phyloP scores from a whole-genome alignment of 2,113 vertebrate species.

The Oryzias woworae region DNA sequence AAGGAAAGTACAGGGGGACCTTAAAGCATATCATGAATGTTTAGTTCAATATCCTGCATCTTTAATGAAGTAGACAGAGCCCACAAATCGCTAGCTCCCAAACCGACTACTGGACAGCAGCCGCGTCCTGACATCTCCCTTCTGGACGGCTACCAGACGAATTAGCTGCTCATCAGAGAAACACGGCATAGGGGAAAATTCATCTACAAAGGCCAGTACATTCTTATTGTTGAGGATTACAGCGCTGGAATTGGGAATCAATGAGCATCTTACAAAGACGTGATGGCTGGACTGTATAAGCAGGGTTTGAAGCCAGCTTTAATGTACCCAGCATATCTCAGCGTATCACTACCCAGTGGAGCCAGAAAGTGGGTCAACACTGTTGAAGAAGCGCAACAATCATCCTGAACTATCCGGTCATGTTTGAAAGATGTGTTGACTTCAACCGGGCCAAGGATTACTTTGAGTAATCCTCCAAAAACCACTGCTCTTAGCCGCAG shows the following conservation, averaged over 20 bases:
- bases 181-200: neutral
- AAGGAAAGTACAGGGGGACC: too few relatives aligned
- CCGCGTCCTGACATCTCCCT: neutral
- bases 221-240: neutral
- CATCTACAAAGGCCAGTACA: neutral
- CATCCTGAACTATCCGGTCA: neutral
- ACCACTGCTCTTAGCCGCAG: too few relatives aligned
- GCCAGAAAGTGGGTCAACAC: neutral
- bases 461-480: too few relatives aligned
- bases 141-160: neutral
- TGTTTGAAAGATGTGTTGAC: too few relatives aligned
- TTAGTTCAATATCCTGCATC: too few relatives aligned
- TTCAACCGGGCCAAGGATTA: too few relatives aligned
- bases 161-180: neutral
- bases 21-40: too few relatives aligned
- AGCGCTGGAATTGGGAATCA: neutral
- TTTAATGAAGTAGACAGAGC: neutral
- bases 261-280: neutral
- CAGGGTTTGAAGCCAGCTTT: neutral
- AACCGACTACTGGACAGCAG: neutral
- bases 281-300: slow-evolving; percentile 1
- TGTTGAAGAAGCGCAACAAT: neutral
- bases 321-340: neutral
- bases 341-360: neutral
- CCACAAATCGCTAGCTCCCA: neutral